Base-by-base conservation (phyloP, 23 tunicate genomes). In the Halocynthia aurantium region DNA sequence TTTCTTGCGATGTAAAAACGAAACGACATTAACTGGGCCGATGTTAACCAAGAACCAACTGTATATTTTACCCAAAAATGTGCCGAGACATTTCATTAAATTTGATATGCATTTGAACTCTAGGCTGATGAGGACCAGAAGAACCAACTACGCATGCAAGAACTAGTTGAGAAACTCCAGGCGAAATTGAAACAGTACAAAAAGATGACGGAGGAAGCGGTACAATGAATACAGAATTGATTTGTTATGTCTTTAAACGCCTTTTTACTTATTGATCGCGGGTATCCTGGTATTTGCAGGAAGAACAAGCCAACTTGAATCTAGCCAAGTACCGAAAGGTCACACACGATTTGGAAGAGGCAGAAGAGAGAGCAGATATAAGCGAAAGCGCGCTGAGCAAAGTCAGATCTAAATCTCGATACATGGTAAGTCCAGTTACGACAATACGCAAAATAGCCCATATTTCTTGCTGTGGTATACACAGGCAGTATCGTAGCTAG, bases 341-440 rank as follows among this genome's bases (percentile, higher is more conserved):
- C 12, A 83, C 91, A 6, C 96, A 89, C 62, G 99, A 96, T 61
- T 83, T 96, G 53, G 99, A 96, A 54, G 99, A 96, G 76, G 91
- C 93, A 0, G 99, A 96, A 82, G 99, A 96, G 57, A 67, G 99
- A 70, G 99, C 99, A 44, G 99, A 96, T 31, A 89, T 86, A 73
- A 91, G 96, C 80, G 99, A 96, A 76, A 82, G 88, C 15, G 93
- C 99, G 49, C 96, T 96, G 69, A 89, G 83, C 81, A 89, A 89
- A 89, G 93, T 96, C 77, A 81, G 99, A 57, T 83, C 99, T 6
- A 94, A 94, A 78, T 77, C 94, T 61, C 81, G 98, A 67, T 92
- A 77, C 98, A 86, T 86, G 92, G 98, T 92, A 68, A 81, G 97
- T 74, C 0, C 15, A 53, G 9, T 74, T 52, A 51, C 2, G 2